Percentiles rank a stretch among this genome's conserved stretches.
These are phyloP conservation scores for Tachysurus vachellii DNA, from an alignment of 2,113 vertebrate genomes.

Conservation along the genomic window DNA sequence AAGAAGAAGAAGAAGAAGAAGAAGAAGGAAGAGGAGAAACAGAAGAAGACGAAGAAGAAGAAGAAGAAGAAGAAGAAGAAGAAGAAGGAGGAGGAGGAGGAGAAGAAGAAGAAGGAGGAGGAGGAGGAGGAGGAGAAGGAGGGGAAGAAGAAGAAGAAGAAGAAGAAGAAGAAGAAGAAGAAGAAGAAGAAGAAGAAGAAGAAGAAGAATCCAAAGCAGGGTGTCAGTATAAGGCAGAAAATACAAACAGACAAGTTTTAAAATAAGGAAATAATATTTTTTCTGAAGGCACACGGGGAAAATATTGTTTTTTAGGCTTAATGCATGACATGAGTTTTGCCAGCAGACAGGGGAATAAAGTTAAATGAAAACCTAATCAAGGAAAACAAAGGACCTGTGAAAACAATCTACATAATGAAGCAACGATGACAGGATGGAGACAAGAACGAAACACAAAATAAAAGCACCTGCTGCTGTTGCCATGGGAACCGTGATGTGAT, in stretches of 20 bases:
- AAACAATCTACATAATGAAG: not conserved
- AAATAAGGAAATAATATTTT: not conserved
- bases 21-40: no score
- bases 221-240: not conserved
- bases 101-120: no score
- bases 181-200: not conserved
- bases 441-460: slow-evolving; percentile 9
- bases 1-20: not conserved
- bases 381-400: not conserved
- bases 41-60: no score
- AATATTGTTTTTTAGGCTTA: not conserved
- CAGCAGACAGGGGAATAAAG: not conserved
- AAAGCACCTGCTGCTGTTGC: slow-evolving; percentile 14
- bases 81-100: no score
- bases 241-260: not conserved
- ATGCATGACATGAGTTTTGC: not conserved
- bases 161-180: no score
- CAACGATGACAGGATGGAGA: not conserved
- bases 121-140: no score
- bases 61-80: no score
- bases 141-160: no score
- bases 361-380: not conserved
- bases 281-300: not conserved
- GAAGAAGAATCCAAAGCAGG: not conserved
- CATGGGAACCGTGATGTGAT: not conserved